phyloP scores from a whole-genome alignment of 2,113 vertebrate genomes.

The Rhea pennata region DNA sequence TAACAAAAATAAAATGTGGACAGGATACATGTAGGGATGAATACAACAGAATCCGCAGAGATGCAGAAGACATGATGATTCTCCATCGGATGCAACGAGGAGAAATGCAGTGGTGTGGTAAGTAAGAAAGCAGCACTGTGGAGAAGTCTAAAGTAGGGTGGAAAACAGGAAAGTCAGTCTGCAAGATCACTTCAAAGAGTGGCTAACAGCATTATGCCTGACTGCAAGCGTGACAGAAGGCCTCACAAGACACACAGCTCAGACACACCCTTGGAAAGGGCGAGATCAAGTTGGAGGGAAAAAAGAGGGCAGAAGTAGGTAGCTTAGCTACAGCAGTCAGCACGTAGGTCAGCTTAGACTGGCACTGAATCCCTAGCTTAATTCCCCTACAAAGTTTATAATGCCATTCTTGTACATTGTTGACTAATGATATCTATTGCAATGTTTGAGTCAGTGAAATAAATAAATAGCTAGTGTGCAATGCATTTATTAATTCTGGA shows the following conservation, averaged over 20 bases:
- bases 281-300: not conserved
- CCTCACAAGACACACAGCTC: not conserved
- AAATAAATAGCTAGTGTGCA: not conserved
- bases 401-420: not conserved
- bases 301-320: not conserved
- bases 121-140: not conserved
- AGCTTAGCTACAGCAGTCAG: not conserved
- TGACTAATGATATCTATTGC: not conserved
- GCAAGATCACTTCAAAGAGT: not conserved
- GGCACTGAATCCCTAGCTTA: not conserved
- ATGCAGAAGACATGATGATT: not conserved
- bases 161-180: not conserved
- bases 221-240: not conserved
- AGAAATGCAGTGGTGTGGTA: not conserved
- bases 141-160: not conserved
- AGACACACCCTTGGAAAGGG: not conserved
- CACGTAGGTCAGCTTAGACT: not conserved
- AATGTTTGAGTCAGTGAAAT: not conserved
- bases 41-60: not conserved
- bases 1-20: too few species aligned
- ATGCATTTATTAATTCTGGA: not conserved
- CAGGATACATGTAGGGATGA: not conserved
- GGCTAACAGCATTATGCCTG: not conserved
- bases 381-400: not conserved
- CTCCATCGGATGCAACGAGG: not conserved